phyloP scores from a whole-genome alignment of 2,888 invertebrate genomes.

The Ichneumon xanthorius region DNA sequence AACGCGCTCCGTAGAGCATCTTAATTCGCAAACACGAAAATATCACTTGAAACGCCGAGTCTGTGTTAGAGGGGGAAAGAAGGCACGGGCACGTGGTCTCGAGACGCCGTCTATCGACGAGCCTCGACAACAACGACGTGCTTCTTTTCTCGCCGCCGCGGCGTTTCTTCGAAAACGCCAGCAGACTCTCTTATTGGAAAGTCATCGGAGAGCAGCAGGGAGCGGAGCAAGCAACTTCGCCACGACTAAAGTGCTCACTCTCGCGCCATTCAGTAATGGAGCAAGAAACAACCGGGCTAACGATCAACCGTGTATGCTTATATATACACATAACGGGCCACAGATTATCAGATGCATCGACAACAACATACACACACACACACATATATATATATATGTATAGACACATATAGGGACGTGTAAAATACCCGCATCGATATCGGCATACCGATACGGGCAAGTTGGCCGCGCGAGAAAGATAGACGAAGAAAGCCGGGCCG shows the following conservation, averaged over 20 bases:
- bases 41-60: constrained; percentile 8
- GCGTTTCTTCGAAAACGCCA: constrained; percentile 17
- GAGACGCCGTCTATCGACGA: constrained; percentile 54
- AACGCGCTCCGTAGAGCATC: background rate
- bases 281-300: constrained; percentile 32
- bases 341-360: constrained; percentile 4
- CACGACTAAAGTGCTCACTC: constrained; percentile 38
- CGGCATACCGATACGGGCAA: constrained; percentile 47
- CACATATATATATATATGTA: background rate
- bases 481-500: constrained; percentile 25
- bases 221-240: constrained; percentile 4
- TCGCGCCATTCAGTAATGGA: constrained; percentile 51
- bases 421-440: constrained; percentile 54
- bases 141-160: constrained; percentile 22
- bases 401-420: background rate
- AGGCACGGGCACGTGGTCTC: constrained; percentile 51
- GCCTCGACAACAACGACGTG: constrained; percentile 25
- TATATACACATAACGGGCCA: constrained; percentile 18
- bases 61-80: background rate
- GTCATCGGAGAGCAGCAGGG: constrained; percentile 19
- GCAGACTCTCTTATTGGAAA: constrained; percentile 10
- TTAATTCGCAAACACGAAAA: constrained; percentile 36
- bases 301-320: constrained; percentile 43
- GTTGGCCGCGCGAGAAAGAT: background rate
- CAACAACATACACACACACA: background rate